A percentile compares a stretch with the other conserved stretches of the same genome.
Evolutionary conservation across 2,888 invertebrate genomes (phyloP).

Genomic region (Nowickia ferox): DNA sequence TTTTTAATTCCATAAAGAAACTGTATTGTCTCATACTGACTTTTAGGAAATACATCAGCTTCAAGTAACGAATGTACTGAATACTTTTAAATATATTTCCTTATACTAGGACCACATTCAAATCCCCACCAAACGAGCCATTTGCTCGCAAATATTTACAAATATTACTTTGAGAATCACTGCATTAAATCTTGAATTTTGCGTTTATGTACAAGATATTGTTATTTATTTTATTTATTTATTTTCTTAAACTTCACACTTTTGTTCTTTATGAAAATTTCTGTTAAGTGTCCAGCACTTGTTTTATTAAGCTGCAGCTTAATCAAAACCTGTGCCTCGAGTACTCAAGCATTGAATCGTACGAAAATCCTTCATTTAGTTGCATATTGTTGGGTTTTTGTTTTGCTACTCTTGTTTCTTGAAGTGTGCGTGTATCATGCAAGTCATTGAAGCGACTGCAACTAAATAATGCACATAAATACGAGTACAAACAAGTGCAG

Average conservation of each 20-base stretch:
- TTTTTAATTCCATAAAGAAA: not conserved
- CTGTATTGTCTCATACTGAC: too few species aligned
- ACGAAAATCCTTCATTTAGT: slow-evolving; percentile 51
- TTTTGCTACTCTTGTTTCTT: slow-evolving; percentile 19
- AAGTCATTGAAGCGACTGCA: slow-evolving; percentile 24
- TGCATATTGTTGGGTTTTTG: slow-evolving; percentile 22
- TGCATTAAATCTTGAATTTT: slow-evolving; percentile 22
- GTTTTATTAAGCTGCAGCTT: slow-evolving; percentile 60
- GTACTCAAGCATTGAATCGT: slow-evolving; percentile 54
- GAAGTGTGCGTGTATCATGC: slow-evolving; percentile 65
- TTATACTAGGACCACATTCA: too few species aligned
- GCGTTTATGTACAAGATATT: not conserved
- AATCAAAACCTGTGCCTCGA: slow-evolving; percentile 47
- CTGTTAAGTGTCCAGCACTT: slow-evolving; percentile 57
- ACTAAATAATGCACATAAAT: not conserved
- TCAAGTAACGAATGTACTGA: too few species aligned
- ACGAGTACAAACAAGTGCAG: slow-evolving; percentile 13
- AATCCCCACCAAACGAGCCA: not conserved
- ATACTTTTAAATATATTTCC: too few species aligned
- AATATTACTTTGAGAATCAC: not conserved
- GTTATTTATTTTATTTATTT: too few species aligned
- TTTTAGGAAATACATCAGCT: too few species aligned
- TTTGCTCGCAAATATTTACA: not conserved
- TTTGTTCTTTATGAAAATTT: slow-evolving; percentile 54
- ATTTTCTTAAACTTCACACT: slow-evolving; percentile 51